Evolutionary conservation across 2,888 invertebrate species (phyloP).

Genomic region (Trissoscelio sp.): DNA sequence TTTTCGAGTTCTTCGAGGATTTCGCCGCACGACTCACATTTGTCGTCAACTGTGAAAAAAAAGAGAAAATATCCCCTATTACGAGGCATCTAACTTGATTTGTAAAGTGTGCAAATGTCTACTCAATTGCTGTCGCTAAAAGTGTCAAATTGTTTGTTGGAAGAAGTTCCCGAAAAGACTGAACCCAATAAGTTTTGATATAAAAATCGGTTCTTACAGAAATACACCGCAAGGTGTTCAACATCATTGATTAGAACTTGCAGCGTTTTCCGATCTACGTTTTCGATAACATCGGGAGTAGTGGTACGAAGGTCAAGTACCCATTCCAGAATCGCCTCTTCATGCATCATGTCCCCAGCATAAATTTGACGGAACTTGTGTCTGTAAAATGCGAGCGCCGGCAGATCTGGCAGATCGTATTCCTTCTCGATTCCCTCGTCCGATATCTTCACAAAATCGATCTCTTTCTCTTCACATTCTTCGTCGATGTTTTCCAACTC

Average conservation of each 20-base stretch:
- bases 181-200: slow-evolving; percentile 39
- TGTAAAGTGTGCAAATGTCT: background rate
- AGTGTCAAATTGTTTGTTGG: background rate
- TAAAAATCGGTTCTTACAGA: slow-evolving; percentile 87
- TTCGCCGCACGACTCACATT: slow-evolving; percentile 92
- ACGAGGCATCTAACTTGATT: background rate
- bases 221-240: slow-evolving; percentile 95
- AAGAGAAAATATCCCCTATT: slow-evolving; percentile 5
- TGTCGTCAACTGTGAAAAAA: slow-evolving; percentile 88
- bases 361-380: slow-evolving; percentile 95
- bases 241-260: slow-evolving; percentile 95
- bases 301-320: slow-evolving; percentile 93
- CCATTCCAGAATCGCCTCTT: slow-evolving; percentile 95
- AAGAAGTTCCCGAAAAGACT: background rate
- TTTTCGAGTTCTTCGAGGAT: slow-evolving; percentile 95
- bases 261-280: slow-evolving; percentile 94
- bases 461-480: slow-evolving; percentile 95
- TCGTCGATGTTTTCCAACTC: slow-evolving; percentile 97
- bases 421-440: slow-evolving; percentile 94
- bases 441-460: slow-evolving; percentile 96
- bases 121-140: background rate
- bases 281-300: slow-evolving; percentile 95
- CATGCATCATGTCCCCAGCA: slow-evolving; percentile 94
- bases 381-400: slow-evolving; percentile 93
- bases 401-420: slow-evolving; percentile 92